phyloP scores from a whole-genome alignment of 1,140 invertebrate genomes.

The Scaptomyza montana region DNA sequence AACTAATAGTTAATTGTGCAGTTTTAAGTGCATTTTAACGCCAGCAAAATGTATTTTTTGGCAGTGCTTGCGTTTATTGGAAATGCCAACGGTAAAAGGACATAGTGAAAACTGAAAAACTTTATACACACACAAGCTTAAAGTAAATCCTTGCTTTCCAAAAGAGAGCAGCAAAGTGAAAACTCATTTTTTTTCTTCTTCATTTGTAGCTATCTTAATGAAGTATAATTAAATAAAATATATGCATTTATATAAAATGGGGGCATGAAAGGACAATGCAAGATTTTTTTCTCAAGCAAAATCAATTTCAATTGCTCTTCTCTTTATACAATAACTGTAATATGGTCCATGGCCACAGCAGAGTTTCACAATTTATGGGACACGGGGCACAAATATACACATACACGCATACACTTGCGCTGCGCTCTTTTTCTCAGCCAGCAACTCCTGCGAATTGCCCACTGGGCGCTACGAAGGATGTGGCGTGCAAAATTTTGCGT shows the following conservation, averaged over 20 bases:
- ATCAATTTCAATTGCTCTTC: constrained; percentile 63
- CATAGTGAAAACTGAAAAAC: constrained; percentile 63
- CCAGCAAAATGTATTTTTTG: constrained; percentile 75
- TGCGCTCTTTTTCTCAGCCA: constrained; percentile 67
- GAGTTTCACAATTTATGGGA: constrained; percentile 79
- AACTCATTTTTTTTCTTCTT: constrained; percentile 19
- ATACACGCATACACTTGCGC: constrained; percentile 37
- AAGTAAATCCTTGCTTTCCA: constrained; percentile 56
- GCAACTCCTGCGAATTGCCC: constrained; percentile 60
- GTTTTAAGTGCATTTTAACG: constrained; percentile 46
- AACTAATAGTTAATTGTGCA: constrained; percentile 48
- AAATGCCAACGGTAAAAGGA: constrained; percentile 76
- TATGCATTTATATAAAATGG: not conserved
- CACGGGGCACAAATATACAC: constrained; percentile 70
- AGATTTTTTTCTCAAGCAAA: constrained; percentile 53
- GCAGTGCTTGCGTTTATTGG: constrained; percentile 77
- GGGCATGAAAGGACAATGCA: constrained; percentile 18
- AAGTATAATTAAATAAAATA: constrained; percentile 19
- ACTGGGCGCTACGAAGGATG: constrained; percentile 67
- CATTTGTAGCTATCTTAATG: not conserved
- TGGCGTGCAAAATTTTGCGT: constrained; percentile 76
- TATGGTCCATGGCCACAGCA: constrained; percentile 79
- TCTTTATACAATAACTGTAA: constrained; percentile 71
- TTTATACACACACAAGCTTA: constrained; percentile 63
- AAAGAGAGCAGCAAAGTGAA: constrained; percentile 42